Evolutionary conservation across 2,113 vertebrate species (phyloP), one percentile per base, ranked within the genome.

Genomic region (Octodon degus): DNA sequence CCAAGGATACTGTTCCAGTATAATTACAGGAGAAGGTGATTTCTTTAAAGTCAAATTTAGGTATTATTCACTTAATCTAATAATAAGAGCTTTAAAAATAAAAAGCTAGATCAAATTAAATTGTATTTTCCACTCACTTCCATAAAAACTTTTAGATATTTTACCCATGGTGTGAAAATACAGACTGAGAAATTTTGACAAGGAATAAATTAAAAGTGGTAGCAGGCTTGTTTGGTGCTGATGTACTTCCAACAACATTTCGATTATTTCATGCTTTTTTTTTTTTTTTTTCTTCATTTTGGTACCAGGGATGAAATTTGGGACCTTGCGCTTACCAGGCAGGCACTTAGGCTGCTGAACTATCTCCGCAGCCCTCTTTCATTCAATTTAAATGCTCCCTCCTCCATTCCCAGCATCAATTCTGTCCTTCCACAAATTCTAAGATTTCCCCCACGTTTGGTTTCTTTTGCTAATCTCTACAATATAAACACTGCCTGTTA

Each of bases 21-120:
- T n/a, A n/a, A n/a, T n/a, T n/a, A n/a, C n/a, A n/a, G n/a, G n/a
- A n/a, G n/a, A n/a, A n/a, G n/a, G n/a, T n/a, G n/a, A n/a, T n/a
- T n/a, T n/a, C n/a, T n/a, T n/a, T n/a, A n/a, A n/a, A n/a, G n/a
- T n/a, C n/a, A n/a, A n/a, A n/a, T n/a, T n/a, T n/a, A n/a, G n/a
- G n/a, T n/a, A n/a, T n/a, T n/a, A n/a, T n/a, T n/a, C n/a, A n/a
- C n/a, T n/a, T n/a, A n/a, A n/a, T n/a, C n/a, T n/a, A n/a, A n/a
- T n/a, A n/a, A n/a, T n/a, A n/a, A n/a, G n/a, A n/a, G n/a, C n/a
- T n/a, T n/a, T n/a, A n/a, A n/a, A n/a, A n/a, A n/a, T n/a, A n/a
- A n/a, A n/a, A n/a, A n/a, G n/a, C n/a, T n/a, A n/a, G n/a, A 47
- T 86, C 83, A 94, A 77, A 95, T 11, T 80, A 91, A 95, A 89